phyloP scores from a whole-genome alignment of 2,113 vertebrate species.

The Odontesthes bonariensis region DNA sequence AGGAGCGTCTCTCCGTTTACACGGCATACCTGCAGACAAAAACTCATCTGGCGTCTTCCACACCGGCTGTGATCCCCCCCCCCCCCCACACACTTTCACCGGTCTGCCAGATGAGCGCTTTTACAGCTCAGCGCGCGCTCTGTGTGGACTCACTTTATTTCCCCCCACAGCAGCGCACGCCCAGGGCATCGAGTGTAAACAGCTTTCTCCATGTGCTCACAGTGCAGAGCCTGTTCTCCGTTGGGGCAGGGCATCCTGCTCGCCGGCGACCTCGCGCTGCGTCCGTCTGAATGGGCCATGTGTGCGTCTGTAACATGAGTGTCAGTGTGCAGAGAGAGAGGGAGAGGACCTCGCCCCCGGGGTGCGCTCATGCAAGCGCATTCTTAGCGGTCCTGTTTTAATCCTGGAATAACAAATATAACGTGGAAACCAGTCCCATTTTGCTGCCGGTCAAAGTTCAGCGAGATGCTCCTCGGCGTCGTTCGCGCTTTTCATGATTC shows the following conservation, averaged over 20 bases:
- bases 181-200: constrained; percentile 23
- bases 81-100: no score
- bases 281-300: constrained; percentile 46
- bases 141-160: constrained; percentile 2
- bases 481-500: neutral
- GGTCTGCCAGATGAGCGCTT: neutral
- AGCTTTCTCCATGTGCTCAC: constrained; percentile 55
- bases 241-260: constrained; percentile 72
- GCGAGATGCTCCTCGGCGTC: no score
- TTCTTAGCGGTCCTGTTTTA: constrained; percentile 5
- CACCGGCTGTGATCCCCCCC: constrained; percentile 10
- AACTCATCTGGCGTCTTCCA: neutral
- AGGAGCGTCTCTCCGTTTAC: constrained; percentile 26
- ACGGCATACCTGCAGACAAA: constrained; percentile 24
- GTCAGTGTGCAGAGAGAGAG: constrained; percentile 11
- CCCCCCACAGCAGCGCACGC: neutral
- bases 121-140: constrained; percentile 2
- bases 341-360: neutral
- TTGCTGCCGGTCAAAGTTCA: neutral
- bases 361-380: neutral
- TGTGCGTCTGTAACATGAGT: constrained; percentile 52
- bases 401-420: neutral
- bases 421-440: no score
- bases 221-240: constrained; percentile 74
- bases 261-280: constrained; percentile 39